Evolutionary conservation across 2,797 vertebrate species (phyloP).

Genomic region (Paguma larvata): DNA sequence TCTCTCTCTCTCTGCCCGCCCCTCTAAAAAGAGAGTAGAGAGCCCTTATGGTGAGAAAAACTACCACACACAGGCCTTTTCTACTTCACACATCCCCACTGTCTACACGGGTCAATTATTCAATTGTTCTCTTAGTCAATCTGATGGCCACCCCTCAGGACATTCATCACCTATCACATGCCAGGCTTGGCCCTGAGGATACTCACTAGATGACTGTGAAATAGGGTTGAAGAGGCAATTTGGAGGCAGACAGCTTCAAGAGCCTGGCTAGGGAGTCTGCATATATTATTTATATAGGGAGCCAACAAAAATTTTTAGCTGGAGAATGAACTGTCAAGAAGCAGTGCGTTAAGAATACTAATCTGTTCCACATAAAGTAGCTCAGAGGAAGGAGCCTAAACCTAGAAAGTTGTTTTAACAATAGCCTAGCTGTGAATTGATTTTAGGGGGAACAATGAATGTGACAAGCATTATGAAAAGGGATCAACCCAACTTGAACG

Average conservation of each 20-base stretch:
- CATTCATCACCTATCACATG: not conserved
- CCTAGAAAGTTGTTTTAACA: not conserved
- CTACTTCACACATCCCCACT: not conserved
- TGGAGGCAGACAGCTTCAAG: not conserved
- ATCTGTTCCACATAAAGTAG: not conserved
- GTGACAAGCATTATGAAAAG: not conserved
- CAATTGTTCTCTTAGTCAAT: not conserved
- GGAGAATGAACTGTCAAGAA: not conserved
- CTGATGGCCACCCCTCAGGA: not conserved
- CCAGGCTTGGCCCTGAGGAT: not conserved
- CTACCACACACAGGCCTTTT: not conserved
- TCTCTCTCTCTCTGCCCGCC: too few relatives aligned
- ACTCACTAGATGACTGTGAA: not conserved
- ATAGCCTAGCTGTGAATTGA: not conserved
- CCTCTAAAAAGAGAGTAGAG: not conserved
- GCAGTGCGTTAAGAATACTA: not conserved
- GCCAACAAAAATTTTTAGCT: not conserved
- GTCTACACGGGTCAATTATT: not conserved
- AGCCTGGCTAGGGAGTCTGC: not conserved
- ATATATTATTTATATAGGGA: not conserved
- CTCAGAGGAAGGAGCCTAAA: not conserved
- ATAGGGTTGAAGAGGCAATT: not conserved
- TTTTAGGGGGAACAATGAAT: not conserved
- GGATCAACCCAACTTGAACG: not conserved
- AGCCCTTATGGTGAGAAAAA: not conserved